Base-by-base conservation (phyloP, 2,888 invertebrate genomes). In the Ichneumoninae sp. region DNA sequence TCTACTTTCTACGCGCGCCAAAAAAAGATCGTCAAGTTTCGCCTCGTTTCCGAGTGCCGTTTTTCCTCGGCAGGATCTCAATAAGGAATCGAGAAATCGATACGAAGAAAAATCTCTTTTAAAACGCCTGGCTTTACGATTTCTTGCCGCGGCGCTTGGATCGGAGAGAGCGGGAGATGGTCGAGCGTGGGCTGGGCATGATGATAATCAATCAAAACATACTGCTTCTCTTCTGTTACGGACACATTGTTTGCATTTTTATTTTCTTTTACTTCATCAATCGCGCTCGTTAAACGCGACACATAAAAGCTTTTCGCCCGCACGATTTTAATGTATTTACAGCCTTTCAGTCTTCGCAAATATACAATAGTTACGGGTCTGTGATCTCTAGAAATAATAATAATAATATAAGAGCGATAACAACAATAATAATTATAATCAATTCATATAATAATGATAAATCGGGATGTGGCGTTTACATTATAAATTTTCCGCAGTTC, bases 281-380 rank as follows among this genome's bases (percentile, higher is more conserved):
- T 76, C 69, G 80, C 77, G 80, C 54, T 19, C 44, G 70, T 68
- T 57, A 44, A 47, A 52, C 74, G 82, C 75, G 60, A 69, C 85
- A 80, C 70, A 85, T 80, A 74, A 81, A 82, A 80, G 82, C 84
- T 79, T 50, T 83, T 75, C 78, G 82, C 84, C 79, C 82, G 84
- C 84, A 77, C 79, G 77, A 84, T 81, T 81, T 82, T 83, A 84
- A 86, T 89, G 86, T 90, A 90, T 91, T 91, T 92, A 92, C 92
- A 92, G 92, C 91, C 90, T 91, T 92, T 93, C 93, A 93, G 93
- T 93, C 93, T 93, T 93, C 90, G 91, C 91, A 89, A 93, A 93
- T 93, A 92, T 93, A 93, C 91, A 93, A 90, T 91, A 91, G 88
- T 89, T 89, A 89, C 88, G 89, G 86, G 87, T 84, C 81, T 85